Conservation (phyloP, 2,797 vertebrate species). For the Lates japonicus region DNA sequence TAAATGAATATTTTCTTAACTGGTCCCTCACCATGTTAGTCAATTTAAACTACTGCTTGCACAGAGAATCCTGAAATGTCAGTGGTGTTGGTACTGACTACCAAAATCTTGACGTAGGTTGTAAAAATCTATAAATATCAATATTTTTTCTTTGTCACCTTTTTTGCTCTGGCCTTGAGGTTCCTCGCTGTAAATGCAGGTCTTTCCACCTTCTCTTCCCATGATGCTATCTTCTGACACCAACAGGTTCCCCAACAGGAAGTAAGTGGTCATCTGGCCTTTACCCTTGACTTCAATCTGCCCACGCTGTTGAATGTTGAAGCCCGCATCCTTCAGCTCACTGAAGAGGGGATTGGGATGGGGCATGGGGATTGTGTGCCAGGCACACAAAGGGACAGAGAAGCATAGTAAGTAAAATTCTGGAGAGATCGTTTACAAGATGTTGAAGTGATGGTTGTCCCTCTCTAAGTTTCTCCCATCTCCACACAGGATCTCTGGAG, state of each 20-base stretch:
- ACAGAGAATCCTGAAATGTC: no score
- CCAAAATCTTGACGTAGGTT: no score
- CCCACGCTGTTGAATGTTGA: slow-evolving; percentile 76
- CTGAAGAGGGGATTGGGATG: slow-evolving; percentile 19
- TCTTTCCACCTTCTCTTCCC: slow-evolving; percentile 63
- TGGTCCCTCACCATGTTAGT: no score
- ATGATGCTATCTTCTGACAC: slow-evolving; percentile 85
- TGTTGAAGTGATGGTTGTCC: no score
- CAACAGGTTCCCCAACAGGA: slow-evolving; percentile 82
- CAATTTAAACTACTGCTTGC: no score
- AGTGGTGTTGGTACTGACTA: no score
- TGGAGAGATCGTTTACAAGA: no score
- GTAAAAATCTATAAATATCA: no score
- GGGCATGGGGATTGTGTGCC: background rate
- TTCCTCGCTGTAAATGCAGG: slow-evolving; percentile 52
- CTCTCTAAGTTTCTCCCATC: no score
- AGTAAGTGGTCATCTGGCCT: slow-evolving; percentile 88
- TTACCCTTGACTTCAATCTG: slow-evolving; percentile 90
- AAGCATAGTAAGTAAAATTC: background rate
- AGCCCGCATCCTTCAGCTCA: slow-evolving; percentile 65
- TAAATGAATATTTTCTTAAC: no score
- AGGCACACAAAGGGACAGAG: background rate
- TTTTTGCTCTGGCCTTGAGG: background rate
- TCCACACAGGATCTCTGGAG: no score
- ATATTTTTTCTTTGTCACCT: slow-evolving; percentile 26